phyloP scores from a whole-genome alignment of 92 coral and sea anemone species.

The Porites divaricata region DNA sequence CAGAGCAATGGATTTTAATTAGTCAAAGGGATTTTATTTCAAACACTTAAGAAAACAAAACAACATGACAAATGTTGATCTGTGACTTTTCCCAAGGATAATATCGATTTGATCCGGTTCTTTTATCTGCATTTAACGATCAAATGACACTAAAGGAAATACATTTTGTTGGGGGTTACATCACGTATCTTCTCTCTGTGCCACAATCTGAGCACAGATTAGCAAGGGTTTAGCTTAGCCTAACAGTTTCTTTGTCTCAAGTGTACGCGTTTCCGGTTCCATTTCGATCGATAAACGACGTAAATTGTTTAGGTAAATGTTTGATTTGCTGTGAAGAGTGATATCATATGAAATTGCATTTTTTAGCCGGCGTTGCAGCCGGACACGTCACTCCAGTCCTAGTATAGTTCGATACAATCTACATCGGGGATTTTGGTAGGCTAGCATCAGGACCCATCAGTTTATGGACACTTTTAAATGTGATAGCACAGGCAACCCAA shows the following conservation, averaged over 20 bases:
- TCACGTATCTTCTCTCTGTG: background rate
- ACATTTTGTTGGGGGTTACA: background rate
- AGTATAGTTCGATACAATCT: too few species aligned
- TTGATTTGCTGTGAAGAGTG: conserved; percentile 13
- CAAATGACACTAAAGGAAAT: background rate
- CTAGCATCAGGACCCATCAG: too few species aligned
- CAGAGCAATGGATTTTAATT: conserved; percentile 59
- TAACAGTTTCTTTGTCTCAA: conserved; percentile 9
- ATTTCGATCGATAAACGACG: conserved; percentile 9
- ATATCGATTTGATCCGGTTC: background rate
- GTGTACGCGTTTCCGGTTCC: conserved; percentile 32
- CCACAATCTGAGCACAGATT: background rate
- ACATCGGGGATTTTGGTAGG: too few species aligned
- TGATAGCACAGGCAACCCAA: too few species aligned
- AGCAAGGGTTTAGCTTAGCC: background rate
- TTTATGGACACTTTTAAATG: too few species aligned
- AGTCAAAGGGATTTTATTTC: conserved; percentile 58
- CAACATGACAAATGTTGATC: conserved; percentile 30
- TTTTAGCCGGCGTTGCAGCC: too few species aligned
- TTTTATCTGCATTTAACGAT: background rate
- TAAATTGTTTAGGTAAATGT: conserved; percentile 41
- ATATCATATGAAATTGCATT: background rate
- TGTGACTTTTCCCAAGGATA: background rate
- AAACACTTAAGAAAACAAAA: conserved; percentile 65
- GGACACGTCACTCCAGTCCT: too few species aligned